A percentile compares a stretch with the other conserved stretches of the same genome.
phyloP scores from a whole-genome alignment of 92 coral and sea anemone species.

The Paramuricea clavata region DNA sequence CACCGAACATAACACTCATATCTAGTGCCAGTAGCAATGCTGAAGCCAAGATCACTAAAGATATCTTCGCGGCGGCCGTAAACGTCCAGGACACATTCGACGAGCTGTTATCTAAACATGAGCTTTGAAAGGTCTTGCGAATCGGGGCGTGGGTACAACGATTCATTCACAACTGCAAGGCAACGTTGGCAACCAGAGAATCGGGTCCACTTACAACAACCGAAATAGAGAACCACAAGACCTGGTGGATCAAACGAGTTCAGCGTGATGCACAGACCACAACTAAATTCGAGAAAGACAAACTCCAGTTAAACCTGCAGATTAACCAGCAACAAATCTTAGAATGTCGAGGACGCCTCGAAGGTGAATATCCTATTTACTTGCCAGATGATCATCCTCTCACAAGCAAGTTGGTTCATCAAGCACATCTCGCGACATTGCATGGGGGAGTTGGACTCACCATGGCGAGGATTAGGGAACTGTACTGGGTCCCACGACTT shows the following conservation, averaged over 20 bases:
- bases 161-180: constrained; percentile 41
- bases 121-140: constrained; percentile 11
- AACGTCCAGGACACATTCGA: constrained; percentile 25
- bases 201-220: too few species aligned
- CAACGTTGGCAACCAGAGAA: neutral
- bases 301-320: too few species aligned
- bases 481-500: too few species aligned
- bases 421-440: constrained; percentile 6
- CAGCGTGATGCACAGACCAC: too few species aligned
- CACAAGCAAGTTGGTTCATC: too few species aligned
- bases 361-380: too few species aligned
- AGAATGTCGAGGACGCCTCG: too few species aligned
- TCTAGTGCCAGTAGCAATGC: constrained; percentile 33
- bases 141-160: constrained; percentile 35
- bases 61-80: constrained; percentile 42
- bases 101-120: neutral
- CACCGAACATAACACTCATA: constrained; percentile 23
- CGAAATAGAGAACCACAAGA: constrained; percentile 26
- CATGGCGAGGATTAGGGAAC: constrained; percentile 22
- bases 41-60: constrained; percentile 55
- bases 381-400: too few species aligned
- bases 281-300: too few species aligned
- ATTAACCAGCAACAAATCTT: too few species aligned
- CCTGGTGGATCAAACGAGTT: constrained; percentile 48
- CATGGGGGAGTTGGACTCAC: constrained; percentile 40